Evolutionary conservation across 23 tunicate genomes (phyloP).

Genomic region (Ascidia mentula): DNA sequence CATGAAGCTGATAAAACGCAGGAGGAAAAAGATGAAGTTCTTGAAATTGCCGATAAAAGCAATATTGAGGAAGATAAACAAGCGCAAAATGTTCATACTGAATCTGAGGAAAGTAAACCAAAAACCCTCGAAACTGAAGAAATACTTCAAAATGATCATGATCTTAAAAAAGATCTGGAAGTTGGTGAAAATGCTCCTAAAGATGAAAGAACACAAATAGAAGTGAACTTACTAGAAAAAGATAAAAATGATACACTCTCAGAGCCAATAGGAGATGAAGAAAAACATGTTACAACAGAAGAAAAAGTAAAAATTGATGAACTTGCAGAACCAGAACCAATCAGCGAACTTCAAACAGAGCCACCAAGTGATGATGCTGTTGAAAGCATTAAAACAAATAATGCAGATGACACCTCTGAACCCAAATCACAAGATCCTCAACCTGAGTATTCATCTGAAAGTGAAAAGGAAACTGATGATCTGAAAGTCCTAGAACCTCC

Average conservation of each 20-base stretch:
- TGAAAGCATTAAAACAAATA: neutral
- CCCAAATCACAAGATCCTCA: no score
- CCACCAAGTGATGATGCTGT: neutral
- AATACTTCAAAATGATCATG: no score
- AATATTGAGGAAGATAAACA: neutral
- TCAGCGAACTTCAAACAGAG: no score
- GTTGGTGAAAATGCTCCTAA: neutral
- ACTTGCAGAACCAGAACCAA: no score
- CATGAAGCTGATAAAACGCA: neutral
- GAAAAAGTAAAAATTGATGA: neutral
- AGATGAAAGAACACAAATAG: neutral
- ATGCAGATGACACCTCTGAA: neutral
- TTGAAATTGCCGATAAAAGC: neutral
- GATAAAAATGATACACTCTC: no score
- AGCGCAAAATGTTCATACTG: neutral
- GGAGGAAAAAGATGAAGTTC: neutral
- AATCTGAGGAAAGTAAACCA: no score
- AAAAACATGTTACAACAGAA: neutral
- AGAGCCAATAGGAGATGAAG: neutral
- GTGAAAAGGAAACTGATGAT: neutral
- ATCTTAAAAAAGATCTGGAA: no score
- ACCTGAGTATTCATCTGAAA: no score
- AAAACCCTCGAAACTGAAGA: no score
- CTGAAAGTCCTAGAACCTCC: neutral
- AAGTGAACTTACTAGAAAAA: neutral